Evolutionary conservation across 2,888 invertebrate species (phyloP), one percentile per base, ranked within the genome.

Genomic region (Pseudococcus longispinus): DNA sequence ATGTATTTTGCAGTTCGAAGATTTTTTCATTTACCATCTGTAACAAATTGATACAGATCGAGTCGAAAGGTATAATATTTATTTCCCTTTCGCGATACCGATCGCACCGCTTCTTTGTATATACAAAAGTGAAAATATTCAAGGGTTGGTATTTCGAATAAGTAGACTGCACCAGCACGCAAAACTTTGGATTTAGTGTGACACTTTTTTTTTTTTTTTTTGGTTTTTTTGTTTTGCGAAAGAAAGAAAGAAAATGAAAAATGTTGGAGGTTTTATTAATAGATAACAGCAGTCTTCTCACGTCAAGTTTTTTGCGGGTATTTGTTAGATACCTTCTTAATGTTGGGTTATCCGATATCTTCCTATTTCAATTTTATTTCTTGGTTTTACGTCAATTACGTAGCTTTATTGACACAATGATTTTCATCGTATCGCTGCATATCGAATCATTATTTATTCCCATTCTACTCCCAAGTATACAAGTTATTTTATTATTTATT

Each of bases 371-470:
- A 42, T 37, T 80, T 80, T 80, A 42, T 80, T 80, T 80, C 77
- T 80, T 80, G 77, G 77, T 80, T 42, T 80, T 80, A 74, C 74
- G 77, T 80, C 77, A 80, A 80, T 80, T 80, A 80, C 29, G 29
- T 42, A 80, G 20, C 42, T 80, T 80, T 80, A 80, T 80, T 80
- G 77, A 42, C 42, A 42, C 37, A 20, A 80, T 37, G 37, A 80
- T 37, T 37, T 80, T 37, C 77, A 32, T 13, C 20, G 29, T 80
- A 26, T 37, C 6, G 29, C 74, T 80, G 42, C 77, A 80, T 80
- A 80, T 80, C 77, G 29, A 42, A 80, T 70, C 29, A 29, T 70
- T 70, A 70, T 70, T 70, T 70, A 23, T 29, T 15, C 32, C 29
- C 32, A 0, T 9, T 5, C 37, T 9, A 37, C 9, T 9, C 37